A percentile compares a stretch with the other conserved stretches of the same genome.
Conservation (phyloP, 1,140 invertebrate species). For the Trinorchestia longiramus region DNA sequence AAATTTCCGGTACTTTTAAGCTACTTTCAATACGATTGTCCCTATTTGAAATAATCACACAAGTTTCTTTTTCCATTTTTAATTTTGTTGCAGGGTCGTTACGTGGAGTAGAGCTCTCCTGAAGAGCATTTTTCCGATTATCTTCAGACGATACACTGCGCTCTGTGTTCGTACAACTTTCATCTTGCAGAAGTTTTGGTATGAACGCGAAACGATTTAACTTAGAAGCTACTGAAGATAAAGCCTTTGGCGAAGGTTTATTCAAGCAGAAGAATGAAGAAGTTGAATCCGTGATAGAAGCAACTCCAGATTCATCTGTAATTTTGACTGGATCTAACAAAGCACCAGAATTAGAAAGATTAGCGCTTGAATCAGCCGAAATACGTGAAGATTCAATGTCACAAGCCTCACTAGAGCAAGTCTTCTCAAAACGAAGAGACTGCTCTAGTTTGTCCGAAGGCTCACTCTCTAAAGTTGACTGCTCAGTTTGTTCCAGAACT, state of each 20-base stretch:
- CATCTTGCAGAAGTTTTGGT: not conserved
- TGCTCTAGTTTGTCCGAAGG: not conserved
- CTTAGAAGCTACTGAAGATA: not conserved
- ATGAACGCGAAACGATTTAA: not conserved
- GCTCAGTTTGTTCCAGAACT: not conserved
- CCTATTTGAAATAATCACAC: not conserved
- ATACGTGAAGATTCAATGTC: not conserved
- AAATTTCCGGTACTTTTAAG: not conserved
- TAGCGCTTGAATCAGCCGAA: not conserved
- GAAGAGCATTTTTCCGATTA: not conserved
- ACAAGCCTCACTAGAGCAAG: not conserved
- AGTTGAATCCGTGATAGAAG: not conserved
- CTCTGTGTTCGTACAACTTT: not conserved
- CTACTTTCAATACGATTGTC: not conserved
- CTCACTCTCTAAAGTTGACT: not conserved
- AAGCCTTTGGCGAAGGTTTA: not conserved
- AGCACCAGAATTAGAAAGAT: not conserved
- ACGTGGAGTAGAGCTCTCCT: not conserved
- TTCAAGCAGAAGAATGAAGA: not conserved
- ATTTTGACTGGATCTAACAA: not conserved
- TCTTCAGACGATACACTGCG: not conserved
- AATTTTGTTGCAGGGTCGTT: not conserved
- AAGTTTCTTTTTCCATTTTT: not conserved
- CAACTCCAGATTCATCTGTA: not conserved
- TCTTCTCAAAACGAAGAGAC: not conserved